Evolutionary conservation across 2,797 vertebrate species (phyloP), one percentile per base, ranked within the genome.

Genomic region (Lithobates sylvaticus): DNA sequence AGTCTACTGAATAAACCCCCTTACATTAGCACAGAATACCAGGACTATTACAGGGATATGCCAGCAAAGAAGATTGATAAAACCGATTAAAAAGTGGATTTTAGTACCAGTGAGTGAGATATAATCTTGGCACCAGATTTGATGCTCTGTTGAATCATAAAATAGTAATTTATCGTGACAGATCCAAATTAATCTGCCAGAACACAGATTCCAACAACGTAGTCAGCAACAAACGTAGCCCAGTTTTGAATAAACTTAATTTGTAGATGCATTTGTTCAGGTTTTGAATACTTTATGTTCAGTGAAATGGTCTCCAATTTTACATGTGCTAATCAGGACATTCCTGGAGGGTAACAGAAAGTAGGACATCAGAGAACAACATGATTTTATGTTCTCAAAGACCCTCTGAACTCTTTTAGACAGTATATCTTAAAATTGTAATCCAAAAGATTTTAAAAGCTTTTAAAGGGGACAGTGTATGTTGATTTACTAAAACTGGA

Each of bases 101-200:
- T n/a, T 5, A 34, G 2, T 47, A 27, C 29, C 39, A 44, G 34
- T 10, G 47, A 23, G 39, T 27, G 32, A 34, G 4, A 21, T 44
- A 69, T 50, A 58, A 8, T 39, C 44, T 26, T 69, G 50, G 47
- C 69, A 39, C 9, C 61, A 8, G 16, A 39, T 50, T 54, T 81
- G 32, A 58, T 58, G 50, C n/a, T 58, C 47, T 58, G 54, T 26
- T 72, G 13, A 72, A 58, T 71, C 29, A 26, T 50, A 61, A 72
- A 72, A 81, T 81, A 13, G 36, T 81, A 70, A 81, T 81, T 58
- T 61, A 36, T 61, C 36, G 50, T 72, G 79, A 81, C 68, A 81
- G 8, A 47, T 72, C 47, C 47, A 72, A 27, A 16, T 61, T 36
- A 71, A 34, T 13, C 78, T 54, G 67, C 67, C 78, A 80, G 78